Evolutionary conservation across 2,113 vertebrate species (phyloP).

Genomic region (Phaethornis superciliosus): DNA sequence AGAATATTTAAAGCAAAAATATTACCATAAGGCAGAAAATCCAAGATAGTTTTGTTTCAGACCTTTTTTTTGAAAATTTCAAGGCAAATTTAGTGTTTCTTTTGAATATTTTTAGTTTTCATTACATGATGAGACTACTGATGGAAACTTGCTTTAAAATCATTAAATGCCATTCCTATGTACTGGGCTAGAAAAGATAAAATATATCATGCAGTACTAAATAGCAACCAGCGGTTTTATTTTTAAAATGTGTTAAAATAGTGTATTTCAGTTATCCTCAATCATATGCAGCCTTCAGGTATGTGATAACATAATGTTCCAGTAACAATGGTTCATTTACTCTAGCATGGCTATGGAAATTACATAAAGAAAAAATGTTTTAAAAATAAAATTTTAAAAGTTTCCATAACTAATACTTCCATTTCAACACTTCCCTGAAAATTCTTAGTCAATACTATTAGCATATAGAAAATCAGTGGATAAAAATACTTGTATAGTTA

Average conservation of each 20-base stretch:
- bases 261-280: background rate
- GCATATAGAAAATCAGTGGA: background rate
- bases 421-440: background rate
- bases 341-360: background rate
- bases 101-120: background rate
- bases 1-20: background rate
- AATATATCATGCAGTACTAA: background rate
- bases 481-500: background rate
- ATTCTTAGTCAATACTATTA: background rate
- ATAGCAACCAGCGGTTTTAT: background rate
- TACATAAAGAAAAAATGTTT: background rate
- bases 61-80: background rate
- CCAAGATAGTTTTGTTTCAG: background rate
- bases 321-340: background rate
- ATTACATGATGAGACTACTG: background rate
- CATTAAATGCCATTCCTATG: background rate
- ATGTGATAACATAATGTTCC: background rate
- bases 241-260: background rate
- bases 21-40: background rate
- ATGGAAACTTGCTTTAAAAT: background rate
- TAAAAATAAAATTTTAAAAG: background rate
- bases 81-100: background rate
- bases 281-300: background rate
- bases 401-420: background rate
- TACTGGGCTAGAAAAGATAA: background rate